A percentile compares a stretch with the other conserved stretches of the same genome.
Conservation (phyloP, 2,888 invertebrate species). For the Achlya flavicornis region DNA sequence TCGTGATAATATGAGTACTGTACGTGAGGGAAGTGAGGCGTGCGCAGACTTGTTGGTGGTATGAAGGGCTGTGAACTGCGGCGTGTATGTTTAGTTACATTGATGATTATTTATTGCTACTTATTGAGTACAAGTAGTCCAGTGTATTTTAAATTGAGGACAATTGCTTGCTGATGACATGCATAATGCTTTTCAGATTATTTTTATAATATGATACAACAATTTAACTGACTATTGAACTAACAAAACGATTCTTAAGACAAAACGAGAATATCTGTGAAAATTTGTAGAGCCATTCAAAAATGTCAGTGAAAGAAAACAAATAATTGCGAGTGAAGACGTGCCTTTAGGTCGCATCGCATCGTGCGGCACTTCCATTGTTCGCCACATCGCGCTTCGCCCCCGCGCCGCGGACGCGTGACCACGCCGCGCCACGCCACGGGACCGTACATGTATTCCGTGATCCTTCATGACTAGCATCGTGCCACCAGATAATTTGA, state of each 20-base stretch:
- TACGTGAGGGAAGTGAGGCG: conserved; percentile 13
- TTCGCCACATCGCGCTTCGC: background rate
- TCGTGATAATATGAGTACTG: conserved; percentile 28
- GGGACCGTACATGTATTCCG: conserved; percentile 2
- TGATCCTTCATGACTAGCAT: conserved; percentile 8
- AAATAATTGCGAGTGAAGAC: background rate
- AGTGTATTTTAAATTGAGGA: conserved; percentile 2
- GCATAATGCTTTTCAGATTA: background rate
- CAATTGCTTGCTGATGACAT: background rate
- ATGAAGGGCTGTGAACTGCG: background rate
- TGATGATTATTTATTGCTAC: conserved; percentile 1
- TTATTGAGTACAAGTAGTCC: conserved; percentile 2
- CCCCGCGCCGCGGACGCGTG: background rate
- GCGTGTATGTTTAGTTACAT: conserved; percentile 3
- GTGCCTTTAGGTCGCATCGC: background rate
- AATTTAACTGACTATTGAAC: too few relatives aligned
- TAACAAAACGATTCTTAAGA: too few relatives aligned
- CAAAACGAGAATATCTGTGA: too few relatives aligned
- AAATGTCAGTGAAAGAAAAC: background rate
- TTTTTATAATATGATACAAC: too few relatives aligned
- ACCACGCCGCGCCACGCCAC: background rate
- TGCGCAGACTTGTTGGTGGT: background rate
- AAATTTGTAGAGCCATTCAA: too few relatives aligned
- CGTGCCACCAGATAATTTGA: conserved; percentile 13
- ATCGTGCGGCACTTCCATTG: background rate